phyloP scores from a whole-genome alignment of 2,797 vertebrate species.

The Phataginus tetradactyla region DNA sequence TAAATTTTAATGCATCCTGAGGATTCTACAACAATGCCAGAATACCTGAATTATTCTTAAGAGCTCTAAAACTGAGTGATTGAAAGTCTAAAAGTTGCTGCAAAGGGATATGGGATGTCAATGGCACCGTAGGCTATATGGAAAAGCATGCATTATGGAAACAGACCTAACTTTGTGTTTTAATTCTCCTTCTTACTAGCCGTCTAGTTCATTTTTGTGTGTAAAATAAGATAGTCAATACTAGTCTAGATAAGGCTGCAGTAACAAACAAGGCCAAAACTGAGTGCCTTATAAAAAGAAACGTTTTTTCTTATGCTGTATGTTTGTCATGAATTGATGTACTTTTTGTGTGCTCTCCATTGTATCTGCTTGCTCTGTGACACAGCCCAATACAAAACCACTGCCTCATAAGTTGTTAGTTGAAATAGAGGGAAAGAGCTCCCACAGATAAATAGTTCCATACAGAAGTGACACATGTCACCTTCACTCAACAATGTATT shows the following conservation, averaged over 20 bases:
- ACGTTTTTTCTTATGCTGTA: not conserved
- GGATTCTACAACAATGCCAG: not conserved
- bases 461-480: not conserved
- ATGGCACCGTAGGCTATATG: not conserved
- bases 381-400: not conserved
- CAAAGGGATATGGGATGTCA: not conserved
- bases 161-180: not conserved
- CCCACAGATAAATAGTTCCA: not conserved
- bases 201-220: not conserved
- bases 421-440: not conserved
- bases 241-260: not conserved
- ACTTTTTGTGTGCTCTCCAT: not conserved
- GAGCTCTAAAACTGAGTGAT: not conserved
- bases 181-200: not conserved
- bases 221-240: not conserved
- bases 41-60: not conserved
- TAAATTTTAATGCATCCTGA: conserved; percentile 50
- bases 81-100: not conserved
- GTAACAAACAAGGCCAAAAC: not conserved
- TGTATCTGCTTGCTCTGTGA: not conserved
- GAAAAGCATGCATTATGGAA: not conserved
- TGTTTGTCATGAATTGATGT: not conserved
- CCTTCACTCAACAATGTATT: not conserved
- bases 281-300: not conserved
- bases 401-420: not conserved